A percentile compares a stretch with the other conserved stretches of the same genome.
Conservation (phyloP, 2,113 vertebrate species). For the Istiophorus platypterus region DNA sequence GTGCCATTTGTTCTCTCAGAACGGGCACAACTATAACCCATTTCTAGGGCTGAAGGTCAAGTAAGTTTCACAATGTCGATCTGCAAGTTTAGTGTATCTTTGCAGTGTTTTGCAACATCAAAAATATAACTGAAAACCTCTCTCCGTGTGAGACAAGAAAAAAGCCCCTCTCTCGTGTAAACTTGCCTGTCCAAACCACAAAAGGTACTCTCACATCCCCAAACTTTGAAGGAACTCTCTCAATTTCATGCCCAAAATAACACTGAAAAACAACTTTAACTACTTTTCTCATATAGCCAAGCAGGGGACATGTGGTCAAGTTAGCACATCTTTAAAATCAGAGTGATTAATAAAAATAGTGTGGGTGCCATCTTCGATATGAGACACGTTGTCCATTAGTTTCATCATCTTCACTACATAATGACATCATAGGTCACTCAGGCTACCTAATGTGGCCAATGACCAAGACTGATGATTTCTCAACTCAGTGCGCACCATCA, state of each 20-base stretch:
- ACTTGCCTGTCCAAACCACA: constrained; percentile 60
- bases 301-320: constrained; percentile 29
- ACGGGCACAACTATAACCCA: background rate
- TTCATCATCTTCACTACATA: constrained; percentile 51
- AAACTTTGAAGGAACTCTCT: constrained; percentile 68
- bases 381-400: constrained; percentile 59
- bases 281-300: constrained; percentile 57
- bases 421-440: constrained; percentile 75
- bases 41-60: constrained; percentile 16
- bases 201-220: constrained; percentile 77
- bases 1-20: background rate
- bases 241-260: constrained; percentile 67
- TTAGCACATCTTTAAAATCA: constrained; percentile 10
- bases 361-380: background rate
- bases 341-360: constrained; percentile 1
- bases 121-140: constrained; percentile 44
- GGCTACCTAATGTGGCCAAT: constrained; percentile 67
- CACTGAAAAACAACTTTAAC: constrained; percentile 44
- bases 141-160: constrained; percentile 40
- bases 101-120: constrained; percentile 41
- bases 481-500: constrained; percentile 59
- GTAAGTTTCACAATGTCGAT: background rate
- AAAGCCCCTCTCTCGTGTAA: constrained; percentile 63
- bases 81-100: background rate
- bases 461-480: constrained; percentile 73